A percentile compares a stretch with the other conserved stretches of the same genome.
Conservation (phyloP, 2,797 vertebrate species). For the Masticophis lateralis region DNA sequence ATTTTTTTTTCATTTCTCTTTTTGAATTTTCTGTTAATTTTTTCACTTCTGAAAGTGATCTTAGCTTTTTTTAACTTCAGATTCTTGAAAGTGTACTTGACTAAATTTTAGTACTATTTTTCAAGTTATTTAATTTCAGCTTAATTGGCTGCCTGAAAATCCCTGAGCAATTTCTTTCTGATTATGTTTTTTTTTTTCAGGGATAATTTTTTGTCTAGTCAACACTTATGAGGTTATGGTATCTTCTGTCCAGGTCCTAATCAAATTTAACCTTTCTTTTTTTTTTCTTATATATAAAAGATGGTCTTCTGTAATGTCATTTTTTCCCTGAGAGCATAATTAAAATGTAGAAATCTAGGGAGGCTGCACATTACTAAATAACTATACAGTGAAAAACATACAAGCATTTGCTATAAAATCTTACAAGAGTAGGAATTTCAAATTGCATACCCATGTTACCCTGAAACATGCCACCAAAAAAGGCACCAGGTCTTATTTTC, state of each 20-base stretch:
- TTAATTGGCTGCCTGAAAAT: not conserved
- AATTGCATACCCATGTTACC: too few relatives aligned
- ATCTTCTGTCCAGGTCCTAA: not conserved
- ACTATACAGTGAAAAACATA: not conserved
- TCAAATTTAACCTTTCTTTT: not conserved
- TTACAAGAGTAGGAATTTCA: not conserved
- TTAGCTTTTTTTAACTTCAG: not conserved
- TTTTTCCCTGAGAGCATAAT: not conserved
- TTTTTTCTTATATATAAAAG: not conserved
- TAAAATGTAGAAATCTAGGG: not conserved
- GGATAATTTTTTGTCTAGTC: not conserved
- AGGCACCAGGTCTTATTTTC: too few relatives aligned
- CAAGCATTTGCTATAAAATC: not conserved
- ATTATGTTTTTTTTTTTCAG: not conserved
- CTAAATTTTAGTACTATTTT: not conserved
- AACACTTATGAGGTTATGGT: not conserved
- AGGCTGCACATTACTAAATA: not conserved
- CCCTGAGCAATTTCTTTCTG: not conserved
- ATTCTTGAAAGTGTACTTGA: not conserved
- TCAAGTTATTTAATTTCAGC: not conserved
- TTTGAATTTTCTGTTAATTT: not conserved
- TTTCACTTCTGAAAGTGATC: not conserved
- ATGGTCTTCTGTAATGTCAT: not conserved
- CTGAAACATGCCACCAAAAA: too few relatives aligned
- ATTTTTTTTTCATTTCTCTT: not conserved